Percentiles rank a stretch among this genome's conserved stretches.
Evolutionary conservation across 2,888 invertebrate genomes (phyloP).

Genomic region (Dasypogon diadema): DNA sequence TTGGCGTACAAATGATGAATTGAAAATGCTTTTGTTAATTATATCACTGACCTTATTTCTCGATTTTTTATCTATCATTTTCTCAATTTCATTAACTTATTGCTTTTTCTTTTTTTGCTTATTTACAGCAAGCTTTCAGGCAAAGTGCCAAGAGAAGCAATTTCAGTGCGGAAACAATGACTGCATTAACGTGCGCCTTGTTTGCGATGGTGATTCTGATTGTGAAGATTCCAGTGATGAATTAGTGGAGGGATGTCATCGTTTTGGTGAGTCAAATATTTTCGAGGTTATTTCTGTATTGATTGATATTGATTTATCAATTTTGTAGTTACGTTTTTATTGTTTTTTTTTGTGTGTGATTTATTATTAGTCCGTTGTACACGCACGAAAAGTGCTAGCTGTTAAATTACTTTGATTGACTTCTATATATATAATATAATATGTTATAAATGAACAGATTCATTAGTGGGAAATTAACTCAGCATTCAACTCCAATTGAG

Average conservation of each 20-base stretch:
- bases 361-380: no score
- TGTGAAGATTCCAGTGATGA: conserved; percentile 89
- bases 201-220: conserved; percentile 84
- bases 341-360: neutral
- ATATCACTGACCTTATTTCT: neutral
- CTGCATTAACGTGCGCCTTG: conserved; percentile 82
- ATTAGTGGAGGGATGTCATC: conserved; percentile 77
- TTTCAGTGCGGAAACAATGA: conserved; percentile 80
- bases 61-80: neutral
- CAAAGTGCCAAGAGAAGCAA: conserved; percentile 72
- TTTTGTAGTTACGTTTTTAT: no score
- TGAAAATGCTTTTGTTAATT: neutral
- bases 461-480: no score
- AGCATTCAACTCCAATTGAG: no score
- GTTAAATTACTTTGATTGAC: no score
- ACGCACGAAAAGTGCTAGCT: no score
- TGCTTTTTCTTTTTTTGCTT: conserved; percentile 54
- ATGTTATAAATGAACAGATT: no score
- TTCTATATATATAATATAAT: no score
- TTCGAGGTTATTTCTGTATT: neutral
- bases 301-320: neutral
- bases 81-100: conserved; percentile 15
- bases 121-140: conserved; percentile 61
- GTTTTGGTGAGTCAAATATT: conserved; percentile 68
- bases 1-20: no score